Evolutionary conservation across 2,113 vertebrate genomes (phyloP).

Genomic region (Archilochus colubris): DNA sequence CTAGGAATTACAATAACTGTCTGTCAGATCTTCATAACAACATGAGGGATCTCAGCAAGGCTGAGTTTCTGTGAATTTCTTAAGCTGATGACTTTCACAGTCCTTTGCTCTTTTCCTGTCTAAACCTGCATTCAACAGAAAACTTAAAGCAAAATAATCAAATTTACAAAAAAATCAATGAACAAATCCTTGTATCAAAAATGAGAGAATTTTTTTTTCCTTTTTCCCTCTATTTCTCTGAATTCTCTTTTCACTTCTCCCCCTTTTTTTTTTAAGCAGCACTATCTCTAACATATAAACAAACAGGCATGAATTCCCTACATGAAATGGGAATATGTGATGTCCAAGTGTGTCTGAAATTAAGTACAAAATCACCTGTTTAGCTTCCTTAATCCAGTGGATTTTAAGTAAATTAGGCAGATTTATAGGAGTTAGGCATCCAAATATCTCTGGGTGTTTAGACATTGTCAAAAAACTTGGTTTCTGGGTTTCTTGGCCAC

Average conservation of each 20-base stretch:
- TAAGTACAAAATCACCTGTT: background rate
- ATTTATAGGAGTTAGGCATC: background rate
- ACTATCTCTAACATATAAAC: background rate
- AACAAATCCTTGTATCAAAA: background rate
- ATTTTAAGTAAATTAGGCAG: background rate
- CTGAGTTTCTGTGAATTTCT: constrained; percentile 11
- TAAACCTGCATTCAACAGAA: constrained; percentile 36
- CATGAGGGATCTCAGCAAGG: constrained; percentile 42
- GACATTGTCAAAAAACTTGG: background rate
- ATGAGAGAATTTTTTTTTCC: background rate
- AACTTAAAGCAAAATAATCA: constrained; percentile 8
- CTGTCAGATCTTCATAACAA: constrained; percentile 46
- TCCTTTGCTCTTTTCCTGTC: constrained; percentile 13
- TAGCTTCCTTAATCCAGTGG: background rate
- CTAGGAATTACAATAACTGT: constrained; percentile 48
- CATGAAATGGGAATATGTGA: background rate
- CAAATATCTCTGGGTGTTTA: background rate
- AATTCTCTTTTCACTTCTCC: background rate
- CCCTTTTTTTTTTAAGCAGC: background rate
- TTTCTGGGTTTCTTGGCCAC: background rate
- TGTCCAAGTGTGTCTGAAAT: background rate
- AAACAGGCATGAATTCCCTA: background rate
- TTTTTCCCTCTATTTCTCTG: background rate
- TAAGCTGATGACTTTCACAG: constrained; percentile 21
- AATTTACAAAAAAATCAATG: background rate